Conservation (phyloP, 2,888 invertebrate genomes). For the Vesta saturnalis region DNA sequence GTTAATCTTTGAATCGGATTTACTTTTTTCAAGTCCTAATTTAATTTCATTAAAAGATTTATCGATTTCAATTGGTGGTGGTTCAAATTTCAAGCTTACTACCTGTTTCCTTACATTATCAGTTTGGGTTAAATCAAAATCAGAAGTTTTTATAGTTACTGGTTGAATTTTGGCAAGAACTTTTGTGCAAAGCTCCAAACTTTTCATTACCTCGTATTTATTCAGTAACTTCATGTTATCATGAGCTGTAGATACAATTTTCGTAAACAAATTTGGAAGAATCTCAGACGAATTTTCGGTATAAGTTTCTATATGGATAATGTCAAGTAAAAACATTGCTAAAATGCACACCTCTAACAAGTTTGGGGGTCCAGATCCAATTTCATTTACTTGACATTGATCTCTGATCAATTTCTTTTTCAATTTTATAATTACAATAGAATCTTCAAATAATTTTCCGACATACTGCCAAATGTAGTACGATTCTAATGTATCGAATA, state of each 20-base stretch:
- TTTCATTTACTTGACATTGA: slow-evolving; percentile 61
- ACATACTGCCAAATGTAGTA: slow-evolving; percentile 88
- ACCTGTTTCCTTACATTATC: slow-evolving; percentile 14
- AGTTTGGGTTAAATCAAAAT: slow-evolving; percentile 3
- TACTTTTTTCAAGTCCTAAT: slow-evolving; percentile 69
- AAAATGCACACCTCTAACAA: slow-evolving; percentile 77
- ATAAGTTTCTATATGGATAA: slow-evolving; percentile 79
- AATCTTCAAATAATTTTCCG: slow-evolving; percentile 70
- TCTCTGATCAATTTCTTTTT: slow-evolving; percentile 50
- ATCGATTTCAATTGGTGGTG: slow-evolving; percentile 23
- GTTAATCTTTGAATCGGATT: slow-evolving; percentile 72
- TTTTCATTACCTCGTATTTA: slow-evolving; percentile 71
- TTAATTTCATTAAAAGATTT: slow-evolving; percentile 41
- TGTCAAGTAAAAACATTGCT: slow-evolving; percentile 79
- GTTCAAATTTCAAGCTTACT: slow-evolving; percentile 5
- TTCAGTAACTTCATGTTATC: slow-evolving; percentile 66
- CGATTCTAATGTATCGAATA: slow-evolving; percentile 86
- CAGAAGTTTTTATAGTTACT: slow-evolving; percentile 58
- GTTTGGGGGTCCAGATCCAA: slow-evolving; percentile 72
- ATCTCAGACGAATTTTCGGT: slow-evolving; percentile 81
- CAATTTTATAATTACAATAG: slow-evolving; percentile 52
- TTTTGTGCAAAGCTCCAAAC: slow-evolving; percentile 75
- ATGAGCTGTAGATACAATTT: slow-evolving; percentile 71
- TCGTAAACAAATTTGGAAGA: slow-evolving; percentile 78
- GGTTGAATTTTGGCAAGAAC: slow-evolving; percentile 81